Percentiles rank a stretch among this genome's conserved stretches.
Conservation (phyloP, 2,888 invertebrate species). For the Mesorhabditis sp. region DNA sequence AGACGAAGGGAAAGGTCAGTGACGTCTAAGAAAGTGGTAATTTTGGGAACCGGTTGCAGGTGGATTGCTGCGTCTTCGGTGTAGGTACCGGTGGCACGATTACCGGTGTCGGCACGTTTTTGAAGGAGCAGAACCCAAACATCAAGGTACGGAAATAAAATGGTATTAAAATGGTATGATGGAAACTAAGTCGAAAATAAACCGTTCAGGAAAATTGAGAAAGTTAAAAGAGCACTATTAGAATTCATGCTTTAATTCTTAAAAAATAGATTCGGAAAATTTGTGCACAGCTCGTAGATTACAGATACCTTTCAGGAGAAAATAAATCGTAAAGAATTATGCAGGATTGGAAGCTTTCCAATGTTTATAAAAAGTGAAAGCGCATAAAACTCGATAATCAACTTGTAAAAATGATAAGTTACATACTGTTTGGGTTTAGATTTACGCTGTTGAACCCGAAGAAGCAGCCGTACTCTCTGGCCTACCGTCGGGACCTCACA, state of each 20-base stretch:
- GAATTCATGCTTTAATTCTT: too few relatives aligned
- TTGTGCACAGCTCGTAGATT: too few relatives aligned
- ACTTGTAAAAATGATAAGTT: too few relatives aligned
- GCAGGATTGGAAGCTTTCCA: too few relatives aligned
- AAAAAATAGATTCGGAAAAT: too few relatives aligned
- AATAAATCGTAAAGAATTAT: not conserved
- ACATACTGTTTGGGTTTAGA: constrained; percentile 13
- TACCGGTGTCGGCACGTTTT: constrained; percentile 49
- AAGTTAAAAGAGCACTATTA: too few relatives aligned
- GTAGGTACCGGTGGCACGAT: constrained; percentile 55
- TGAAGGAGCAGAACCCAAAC: constrained; percentile 45
- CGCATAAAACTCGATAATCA: too few relatives aligned
- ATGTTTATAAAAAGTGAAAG: too few relatives aligned
- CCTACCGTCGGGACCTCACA: constrained; percentile 45
- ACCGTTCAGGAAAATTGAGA: too few relatives aligned
- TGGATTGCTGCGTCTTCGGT: constrained; percentile 51
- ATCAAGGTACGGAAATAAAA: constrained; percentile 25
- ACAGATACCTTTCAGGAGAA: not conserved
- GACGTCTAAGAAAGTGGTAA: too few relatives aligned
- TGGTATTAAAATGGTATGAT: not conserved
- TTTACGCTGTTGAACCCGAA: constrained; percentile 53
- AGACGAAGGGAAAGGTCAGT: constrained; percentile 46
- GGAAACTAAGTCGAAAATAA: not conserved
- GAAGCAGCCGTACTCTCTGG: constrained; percentile 51
- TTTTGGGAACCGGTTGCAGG: constrained; percentile 9